A percentile compares a stretch with the other conserved stretches of the same genome.
These are phyloP conservation scores for Crossocerus cetratus DNA, from an alignment of 2,888 invertebrate genomes.

Conservation along the genomic window DNA sequence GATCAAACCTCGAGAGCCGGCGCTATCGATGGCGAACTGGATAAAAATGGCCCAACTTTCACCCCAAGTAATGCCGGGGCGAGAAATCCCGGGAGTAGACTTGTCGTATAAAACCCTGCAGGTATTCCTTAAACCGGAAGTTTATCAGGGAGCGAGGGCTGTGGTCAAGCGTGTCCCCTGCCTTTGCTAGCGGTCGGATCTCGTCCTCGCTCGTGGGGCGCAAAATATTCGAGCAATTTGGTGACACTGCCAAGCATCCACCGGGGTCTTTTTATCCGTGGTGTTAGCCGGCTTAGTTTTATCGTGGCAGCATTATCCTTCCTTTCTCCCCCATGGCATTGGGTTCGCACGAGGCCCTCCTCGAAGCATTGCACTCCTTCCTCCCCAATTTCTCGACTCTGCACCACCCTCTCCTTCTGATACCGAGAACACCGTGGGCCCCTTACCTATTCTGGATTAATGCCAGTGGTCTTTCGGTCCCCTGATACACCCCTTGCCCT, in stretches of 20 bases:
- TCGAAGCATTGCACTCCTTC: conserved; percentile 20
- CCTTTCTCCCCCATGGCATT: conserved; percentile 35
- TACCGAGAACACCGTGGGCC: conserved; percentile 29
- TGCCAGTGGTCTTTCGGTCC: conserved; percentile 62
- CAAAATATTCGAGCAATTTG: conserved; percentile 74
- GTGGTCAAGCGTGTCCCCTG: conserved; percentile 54
- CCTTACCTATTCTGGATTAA: conserved; percentile 72
- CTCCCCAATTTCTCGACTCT: conserved; percentile 23
- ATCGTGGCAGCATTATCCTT: conserved; percentile 70
- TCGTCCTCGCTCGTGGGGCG: conserved; percentile 37
- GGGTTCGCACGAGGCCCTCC: neutral
- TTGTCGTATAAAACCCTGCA: conserved; percentile 49
- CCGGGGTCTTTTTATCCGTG: conserved; percentile 67
- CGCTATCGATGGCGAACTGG: too few species aligned
- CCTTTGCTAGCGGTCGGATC: neutral
- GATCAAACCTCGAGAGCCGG: too few species aligned
- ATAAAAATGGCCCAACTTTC: too few species aligned
- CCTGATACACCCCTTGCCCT: conserved; percentile 11
- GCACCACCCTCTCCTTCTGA: conserved; percentile 10
- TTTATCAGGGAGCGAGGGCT: conserved; percentile 62
- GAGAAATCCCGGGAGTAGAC: conserved; percentile 20
- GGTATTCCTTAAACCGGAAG: conserved; percentile 68
- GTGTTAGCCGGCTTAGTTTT: conserved; percentile 73
- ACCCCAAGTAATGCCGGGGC: too few species aligned
- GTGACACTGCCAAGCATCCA: conserved; percentile 70